Percentiles rank a stretch among this genome's conserved stretches.
These are phyloP conservation scores for Drosophila nigricruria DNA, from an alignment of 2,888 invertebrate genomes.

Conservation along the genomic window DNA sequence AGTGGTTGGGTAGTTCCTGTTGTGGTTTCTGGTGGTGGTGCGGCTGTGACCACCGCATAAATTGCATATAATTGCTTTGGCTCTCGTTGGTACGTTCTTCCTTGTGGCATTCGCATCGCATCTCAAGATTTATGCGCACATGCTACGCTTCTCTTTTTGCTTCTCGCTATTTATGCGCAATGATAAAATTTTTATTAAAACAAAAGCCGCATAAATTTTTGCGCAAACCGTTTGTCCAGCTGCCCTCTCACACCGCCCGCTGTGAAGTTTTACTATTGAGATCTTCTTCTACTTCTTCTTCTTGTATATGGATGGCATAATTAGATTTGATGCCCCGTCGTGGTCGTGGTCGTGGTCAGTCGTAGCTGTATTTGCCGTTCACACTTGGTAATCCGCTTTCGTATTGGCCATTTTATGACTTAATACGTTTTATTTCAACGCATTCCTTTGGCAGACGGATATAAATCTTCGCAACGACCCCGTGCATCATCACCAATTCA, in stretches of 20 bases:
- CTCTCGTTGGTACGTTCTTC: conserved; percentile 23
- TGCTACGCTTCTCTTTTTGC: conserved; percentile 55
- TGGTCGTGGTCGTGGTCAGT: conserved; percentile 53
- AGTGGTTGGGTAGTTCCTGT: neutral
- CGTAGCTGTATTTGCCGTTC: conserved; percentile 46
- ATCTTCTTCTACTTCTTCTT: conserved; percentile 4
- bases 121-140: conserved; percentile 76
- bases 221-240: conserved; percentile 31
- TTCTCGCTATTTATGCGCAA: conserved; percentile 68
- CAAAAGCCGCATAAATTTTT: conserved; percentile 77
- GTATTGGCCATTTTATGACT: conserved; percentile 71
- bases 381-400: conserved; percentile 80
- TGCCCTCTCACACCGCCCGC: conserved; percentile 35
- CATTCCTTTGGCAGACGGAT: conserved; percentile 58
- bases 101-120: conserved; percentile 26
- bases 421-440: conserved; percentile 81
- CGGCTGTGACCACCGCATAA: conserved; percentile 70
- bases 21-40: conserved; percentile 15
- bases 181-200: conserved; percentile 81
- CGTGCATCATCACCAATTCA: conserved; percentile 75
- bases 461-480: conserved; percentile 72
- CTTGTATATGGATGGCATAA: conserved; percentile 75
- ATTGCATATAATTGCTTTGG: conserved; percentile 84
- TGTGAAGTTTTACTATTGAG: conserved; percentile 44
- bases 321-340: conserved; percentile 75